Conservation (phyloP, 2,888 invertebrate genomes). For the Drosophila meridionalis region DNA sequence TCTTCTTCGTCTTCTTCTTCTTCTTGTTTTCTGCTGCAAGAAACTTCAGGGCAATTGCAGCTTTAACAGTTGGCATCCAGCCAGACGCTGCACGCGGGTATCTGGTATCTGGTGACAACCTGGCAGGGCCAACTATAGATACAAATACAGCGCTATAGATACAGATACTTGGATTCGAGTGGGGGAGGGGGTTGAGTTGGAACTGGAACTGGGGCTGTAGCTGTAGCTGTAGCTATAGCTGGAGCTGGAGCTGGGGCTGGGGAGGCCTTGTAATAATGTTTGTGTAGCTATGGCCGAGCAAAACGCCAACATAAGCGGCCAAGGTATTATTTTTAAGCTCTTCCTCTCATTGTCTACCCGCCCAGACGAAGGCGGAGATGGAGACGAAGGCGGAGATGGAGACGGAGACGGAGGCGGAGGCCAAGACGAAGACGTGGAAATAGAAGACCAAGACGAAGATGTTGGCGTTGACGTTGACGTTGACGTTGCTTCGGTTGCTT, state of each 20-base stretch:
- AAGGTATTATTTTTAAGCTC: conserved; percentile 80
- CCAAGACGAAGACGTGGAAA: conserved; percentile 16
- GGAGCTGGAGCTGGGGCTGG: neutral
- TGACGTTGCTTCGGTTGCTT: conserved; percentile 10
- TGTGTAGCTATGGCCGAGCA: conserved; percentile 56
- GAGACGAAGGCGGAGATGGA: conserved; percentile 15
- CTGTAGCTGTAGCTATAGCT: conserved; percentile 21
- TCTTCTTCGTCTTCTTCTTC: neutral
- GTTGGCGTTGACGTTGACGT: conserved; percentile 15
- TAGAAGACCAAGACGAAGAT: conserved; percentile 21
- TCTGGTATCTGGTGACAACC: conserved; percentile 71
- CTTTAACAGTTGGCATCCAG: conserved; percentile 59
- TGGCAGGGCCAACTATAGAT: conserved; percentile 33
- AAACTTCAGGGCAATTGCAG: conserved; percentile 66
- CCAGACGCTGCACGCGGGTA: conserved; percentile 58
- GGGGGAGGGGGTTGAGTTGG: neutral
- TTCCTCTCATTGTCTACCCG: conserved; percentile 75
- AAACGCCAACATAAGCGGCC: conserved; percentile 76
- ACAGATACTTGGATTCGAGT: conserved; percentile 19
- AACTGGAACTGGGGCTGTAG: conserved; percentile 15
- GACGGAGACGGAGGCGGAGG: conserved; percentile 12
- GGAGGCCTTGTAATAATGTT: conserved; percentile 31
- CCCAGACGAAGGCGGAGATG: conserved; percentile 45
- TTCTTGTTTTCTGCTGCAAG: conserved; percentile 5
- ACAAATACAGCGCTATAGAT: conserved; percentile 33